Base-by-base conservation (phyloP, 2,888 invertebrate genomes). In the Mythimna lalbum region DNA sequence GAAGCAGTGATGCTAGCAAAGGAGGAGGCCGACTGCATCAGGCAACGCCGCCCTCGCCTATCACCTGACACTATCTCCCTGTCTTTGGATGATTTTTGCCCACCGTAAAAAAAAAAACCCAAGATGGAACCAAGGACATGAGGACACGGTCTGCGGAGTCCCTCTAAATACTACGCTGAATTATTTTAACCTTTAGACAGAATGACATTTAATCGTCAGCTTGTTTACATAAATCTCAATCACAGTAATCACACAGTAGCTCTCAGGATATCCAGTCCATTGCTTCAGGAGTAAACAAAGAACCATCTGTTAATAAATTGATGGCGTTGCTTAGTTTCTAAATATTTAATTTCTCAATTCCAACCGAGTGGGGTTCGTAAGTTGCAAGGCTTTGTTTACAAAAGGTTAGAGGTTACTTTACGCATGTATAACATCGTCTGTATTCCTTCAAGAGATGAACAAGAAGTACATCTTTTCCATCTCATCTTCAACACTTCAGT, bases 321-420 rank as follows among this genome's bases (percentile, higher is more conserved):
- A 56, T 68, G 55, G 33, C 55, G 21, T n/a, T 60, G 69, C 33
- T 73, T 52, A 33, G 31, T 31, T 31, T 27, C 14, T 68, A 27
- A 76, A 73, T 73, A 73, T 76, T 76, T 73, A 50, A 76, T 68
- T 60, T 47, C 55, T 19, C 53, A 76, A 76, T 76, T 68, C 31
- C 49, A 49, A 43, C 53, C 12, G 53, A 76, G 23, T 47, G 21
- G 33, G 53, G n/a, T 73, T 9, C 39, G 12, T 43, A 50, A n/a
- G 23, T 39, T 23, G 31, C 21, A 14, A 47, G 7, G 10, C 33
- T 36, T 47, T 47, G 33, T 27, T 61, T 53, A 14, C 27, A 21
- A 21, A 61, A 65, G 47, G 63, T 21, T n/a, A 14, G 23, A 63
- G n/a, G 36, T 71, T 39, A 36, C 14, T 52, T 31, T 60, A 52